phyloP scores from a whole-genome alignment of 1,140 invertebrate genomes.

The Hermetia illucens region DNA sequence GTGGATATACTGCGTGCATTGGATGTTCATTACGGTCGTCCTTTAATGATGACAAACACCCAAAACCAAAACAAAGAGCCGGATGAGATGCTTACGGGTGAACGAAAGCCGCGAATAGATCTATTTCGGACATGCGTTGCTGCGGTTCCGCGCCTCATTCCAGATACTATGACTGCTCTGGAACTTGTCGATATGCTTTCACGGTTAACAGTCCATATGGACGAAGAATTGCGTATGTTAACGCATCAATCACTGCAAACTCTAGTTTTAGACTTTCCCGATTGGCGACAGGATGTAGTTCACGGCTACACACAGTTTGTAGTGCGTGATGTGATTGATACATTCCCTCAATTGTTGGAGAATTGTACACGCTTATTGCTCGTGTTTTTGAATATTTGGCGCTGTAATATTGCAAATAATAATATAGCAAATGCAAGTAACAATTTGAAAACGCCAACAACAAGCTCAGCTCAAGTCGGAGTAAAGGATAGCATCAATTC shows the following conservation, averaged over 20 bases:
- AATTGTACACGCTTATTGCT: conserved; percentile 87
- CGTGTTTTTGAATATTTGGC: conserved; percentile 87
- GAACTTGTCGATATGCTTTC: conserved; percentile 88
- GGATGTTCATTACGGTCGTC: conserved; percentile 91
- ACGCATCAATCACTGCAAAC: conserved; percentile 95
- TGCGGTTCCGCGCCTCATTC: conserved; percentile 91
- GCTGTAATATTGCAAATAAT: conserved; percentile 48
- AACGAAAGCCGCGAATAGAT: conserved; percentile 96
- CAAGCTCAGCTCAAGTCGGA: conserved; percentile 3
- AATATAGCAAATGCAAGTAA: conserved; percentile 4
- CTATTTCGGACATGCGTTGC: conserved; percentile 96
- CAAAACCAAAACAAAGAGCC: conserved; percentile 94
- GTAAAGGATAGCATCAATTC: conserved; percentile 23
- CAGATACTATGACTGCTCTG: conserved; percentile 87
- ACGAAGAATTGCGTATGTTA: conserved; percentile 75
- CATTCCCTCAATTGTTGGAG: conserved; percentile 77
- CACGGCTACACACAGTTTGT: conserved; percentile 91
- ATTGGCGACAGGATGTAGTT: conserved; percentile 94
- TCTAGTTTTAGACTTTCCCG: conserved; percentile 87
- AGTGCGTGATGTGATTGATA: conserved; percentile 82
- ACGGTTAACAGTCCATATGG: conserved; percentile 85
- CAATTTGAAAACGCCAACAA: conserved; percentile 3
- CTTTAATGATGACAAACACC: conserved; percentile 88
- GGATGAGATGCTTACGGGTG: conserved; percentile 91
- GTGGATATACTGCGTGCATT: conserved; percentile 89